Conservation (phyloP, 2,113 vertebrate species). For the Peromyscus polionotus region DNA sequence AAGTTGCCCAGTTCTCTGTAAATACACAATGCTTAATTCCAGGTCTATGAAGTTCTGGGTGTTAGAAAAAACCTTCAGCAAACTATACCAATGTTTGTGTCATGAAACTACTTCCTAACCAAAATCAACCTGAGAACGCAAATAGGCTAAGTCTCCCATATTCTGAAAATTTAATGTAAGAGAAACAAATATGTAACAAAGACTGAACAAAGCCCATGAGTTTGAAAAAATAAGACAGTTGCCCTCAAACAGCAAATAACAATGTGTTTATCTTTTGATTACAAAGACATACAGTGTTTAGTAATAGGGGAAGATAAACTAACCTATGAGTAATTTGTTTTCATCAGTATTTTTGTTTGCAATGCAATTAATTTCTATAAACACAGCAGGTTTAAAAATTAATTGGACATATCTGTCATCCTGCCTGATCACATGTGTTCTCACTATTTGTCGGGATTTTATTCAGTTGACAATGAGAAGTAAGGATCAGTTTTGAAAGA, state of each 20-base stretch:
- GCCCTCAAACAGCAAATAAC: conserved; percentile 5
- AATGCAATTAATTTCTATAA: background rate
- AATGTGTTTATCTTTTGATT: conserved; percentile 46
- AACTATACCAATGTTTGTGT: background rate
- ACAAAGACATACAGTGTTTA: background rate
- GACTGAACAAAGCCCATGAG: background rate
- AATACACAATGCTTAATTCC: background rate
- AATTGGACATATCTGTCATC: conserved; percentile 5
- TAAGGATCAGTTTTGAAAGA: background rate
- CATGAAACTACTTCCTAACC: background rate
- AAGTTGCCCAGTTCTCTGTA: background rate
- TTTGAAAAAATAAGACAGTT: conserved; percentile 39
- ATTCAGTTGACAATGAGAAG: conserved; percentile 10
- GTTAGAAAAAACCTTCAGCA: background rate
- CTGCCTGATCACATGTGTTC: background rate
- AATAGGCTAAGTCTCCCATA: background rate
- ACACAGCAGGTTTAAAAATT: conserved; percentile 21
- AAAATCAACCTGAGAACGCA: background rate
- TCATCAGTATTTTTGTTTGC: conserved; percentile 23
- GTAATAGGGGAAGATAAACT: background rate
- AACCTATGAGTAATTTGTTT: background rate
- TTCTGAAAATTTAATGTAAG: background rate
- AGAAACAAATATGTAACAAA: background rate
- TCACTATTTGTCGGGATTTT: conserved; percentile 1
- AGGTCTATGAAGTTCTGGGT: background rate